phyloP scores from a whole-genome alignment of 1,140 invertebrate species.

The Hydropsyche tenuis region DNA sequence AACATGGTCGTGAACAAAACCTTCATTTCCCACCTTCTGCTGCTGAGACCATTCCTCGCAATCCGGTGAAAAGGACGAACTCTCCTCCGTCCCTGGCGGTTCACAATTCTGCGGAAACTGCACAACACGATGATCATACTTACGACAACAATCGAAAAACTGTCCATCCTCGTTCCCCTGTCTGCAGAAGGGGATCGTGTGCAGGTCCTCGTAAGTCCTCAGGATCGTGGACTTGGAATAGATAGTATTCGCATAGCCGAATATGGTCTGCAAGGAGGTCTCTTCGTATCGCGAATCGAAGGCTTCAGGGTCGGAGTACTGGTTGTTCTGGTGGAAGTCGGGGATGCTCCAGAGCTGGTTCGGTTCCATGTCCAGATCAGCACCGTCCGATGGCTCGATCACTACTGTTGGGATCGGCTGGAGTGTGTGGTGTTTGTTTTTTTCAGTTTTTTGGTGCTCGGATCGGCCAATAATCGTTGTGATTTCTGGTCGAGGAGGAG shows the following conservation, averaged over 20 bases:
- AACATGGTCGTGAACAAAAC: too few species aligned
- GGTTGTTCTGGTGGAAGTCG: conserved; percentile 33
- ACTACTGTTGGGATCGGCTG: neutral
- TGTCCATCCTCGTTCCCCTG: neutral
- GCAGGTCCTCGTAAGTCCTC: conserved; percentile 6
- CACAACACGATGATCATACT: neutral
- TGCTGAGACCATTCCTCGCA: too few species aligned
- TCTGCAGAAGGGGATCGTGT: neutral
- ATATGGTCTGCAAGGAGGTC: conserved; percentile 39
- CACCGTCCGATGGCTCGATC: neutral
- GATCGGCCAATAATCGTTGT: conserved; percentile 31
- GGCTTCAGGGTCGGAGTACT: conserved; percentile 25
- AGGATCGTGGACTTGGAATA: conserved; percentile 36
- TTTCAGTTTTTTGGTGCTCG: neutral
- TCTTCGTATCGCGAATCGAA: conserved; percentile 33
- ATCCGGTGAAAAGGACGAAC: too few species aligned
- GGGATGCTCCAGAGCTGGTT: neutral
- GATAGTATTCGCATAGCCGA: conserved; percentile 41
- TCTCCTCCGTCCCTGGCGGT: too few species aligned
- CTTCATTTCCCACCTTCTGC: too few species aligned
- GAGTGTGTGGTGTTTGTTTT: neutral
- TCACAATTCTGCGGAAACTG: neutral
- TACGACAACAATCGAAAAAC: neutral
- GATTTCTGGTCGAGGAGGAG: conserved; percentile 38
- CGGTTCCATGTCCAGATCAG: neutral